Conservation (phyloP, 1,140 invertebrate genomes). For the Riptortus pedestris region DNA sequence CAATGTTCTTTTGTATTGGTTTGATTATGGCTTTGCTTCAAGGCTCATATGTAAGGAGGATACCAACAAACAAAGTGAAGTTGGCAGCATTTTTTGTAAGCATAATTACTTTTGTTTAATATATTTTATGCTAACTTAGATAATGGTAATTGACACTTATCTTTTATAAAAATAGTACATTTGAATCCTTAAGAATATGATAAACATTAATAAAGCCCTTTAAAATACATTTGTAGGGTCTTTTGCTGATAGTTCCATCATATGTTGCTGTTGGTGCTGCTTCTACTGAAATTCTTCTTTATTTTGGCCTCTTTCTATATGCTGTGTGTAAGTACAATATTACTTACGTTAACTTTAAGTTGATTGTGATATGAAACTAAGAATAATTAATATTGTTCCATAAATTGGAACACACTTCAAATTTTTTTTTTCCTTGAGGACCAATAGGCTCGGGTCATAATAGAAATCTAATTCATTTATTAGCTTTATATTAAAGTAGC, state of each 20-base stretch:
- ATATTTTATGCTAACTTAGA: too few relatives aligned
- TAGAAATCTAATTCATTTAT: too few relatives aligned
- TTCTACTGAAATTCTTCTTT: constrained; percentile 49
- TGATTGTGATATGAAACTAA: constrained; percentile 8
- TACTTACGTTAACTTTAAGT: constrained; percentile 28
- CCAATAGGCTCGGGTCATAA: too few relatives aligned
- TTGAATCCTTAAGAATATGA: too few relatives aligned
- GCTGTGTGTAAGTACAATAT: constrained; percentile 66
- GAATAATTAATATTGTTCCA: too few relatives aligned
- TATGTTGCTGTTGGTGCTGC: constrained; percentile 77
- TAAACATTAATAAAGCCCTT: too few relatives aligned
- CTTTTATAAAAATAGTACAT: too few relatives aligned
- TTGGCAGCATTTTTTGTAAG: constrained; percentile 53
- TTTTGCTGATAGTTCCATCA: constrained; percentile 78
- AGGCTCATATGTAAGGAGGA: constrained; percentile 72
- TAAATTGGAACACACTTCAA: too few relatives aligned
- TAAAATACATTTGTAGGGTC: too few relatives aligned
- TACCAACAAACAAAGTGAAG: constrained; percentile 65
- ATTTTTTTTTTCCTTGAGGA: too few relatives aligned
- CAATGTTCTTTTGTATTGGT: constrained; percentile 93
- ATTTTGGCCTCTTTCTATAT: constrained; percentile 75
- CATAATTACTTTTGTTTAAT: neutral
- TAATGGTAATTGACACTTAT: too few relatives aligned
- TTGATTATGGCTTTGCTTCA: constrained; percentile 87
- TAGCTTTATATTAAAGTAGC: too few relatives aligned